These are phyloP conservation scores for Sturnira hondurensis DNA, from an alignment of 2,113 vertebrate genomes.

Conservation along the genomic window DNA sequence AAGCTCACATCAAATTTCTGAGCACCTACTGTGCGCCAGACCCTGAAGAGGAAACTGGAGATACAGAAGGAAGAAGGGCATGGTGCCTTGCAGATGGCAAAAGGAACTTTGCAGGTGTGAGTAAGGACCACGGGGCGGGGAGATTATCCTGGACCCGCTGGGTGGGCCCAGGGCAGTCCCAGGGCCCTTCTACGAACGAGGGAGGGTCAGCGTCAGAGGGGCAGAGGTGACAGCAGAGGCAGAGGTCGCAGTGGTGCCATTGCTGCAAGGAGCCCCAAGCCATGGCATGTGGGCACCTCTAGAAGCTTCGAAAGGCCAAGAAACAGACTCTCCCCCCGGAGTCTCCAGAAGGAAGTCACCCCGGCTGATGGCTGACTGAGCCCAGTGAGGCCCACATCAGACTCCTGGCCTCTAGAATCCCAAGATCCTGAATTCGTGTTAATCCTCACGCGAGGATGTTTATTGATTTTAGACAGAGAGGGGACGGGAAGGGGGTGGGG, in stretches of 20 bases:
- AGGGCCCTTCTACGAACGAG: too few relatives aligned
- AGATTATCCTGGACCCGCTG: too few relatives aligned
- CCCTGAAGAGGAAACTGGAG: background rate
- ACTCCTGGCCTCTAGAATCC: background rate
- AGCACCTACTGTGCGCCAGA: background rate
- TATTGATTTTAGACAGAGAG: too few relatives aligned
- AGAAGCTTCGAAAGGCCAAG: background rate
- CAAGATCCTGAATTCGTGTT: background rate
- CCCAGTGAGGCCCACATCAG: background rate
- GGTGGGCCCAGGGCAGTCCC: background rate
- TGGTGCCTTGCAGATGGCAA: background rate
- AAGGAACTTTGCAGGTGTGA: background rate
- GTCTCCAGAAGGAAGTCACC: background rate
- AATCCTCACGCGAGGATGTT: too few relatives aligned
- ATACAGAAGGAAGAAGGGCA: background rate
- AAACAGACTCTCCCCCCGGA: background rate
- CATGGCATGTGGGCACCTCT: rapidly evolving
- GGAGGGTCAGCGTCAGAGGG: background rate
- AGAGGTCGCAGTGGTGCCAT: rapidly evolving
- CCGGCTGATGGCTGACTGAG: background rate
- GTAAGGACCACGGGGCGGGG: background rate
- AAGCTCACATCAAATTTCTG: background rate
- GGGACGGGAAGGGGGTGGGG: too few relatives aligned
- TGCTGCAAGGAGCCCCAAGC: background rate
- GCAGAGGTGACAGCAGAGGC: rapidly evolving